phyloP scores from a whole-genome alignment of 2,113 vertebrate genomes.

The Charadrius vociferus region DNA sequence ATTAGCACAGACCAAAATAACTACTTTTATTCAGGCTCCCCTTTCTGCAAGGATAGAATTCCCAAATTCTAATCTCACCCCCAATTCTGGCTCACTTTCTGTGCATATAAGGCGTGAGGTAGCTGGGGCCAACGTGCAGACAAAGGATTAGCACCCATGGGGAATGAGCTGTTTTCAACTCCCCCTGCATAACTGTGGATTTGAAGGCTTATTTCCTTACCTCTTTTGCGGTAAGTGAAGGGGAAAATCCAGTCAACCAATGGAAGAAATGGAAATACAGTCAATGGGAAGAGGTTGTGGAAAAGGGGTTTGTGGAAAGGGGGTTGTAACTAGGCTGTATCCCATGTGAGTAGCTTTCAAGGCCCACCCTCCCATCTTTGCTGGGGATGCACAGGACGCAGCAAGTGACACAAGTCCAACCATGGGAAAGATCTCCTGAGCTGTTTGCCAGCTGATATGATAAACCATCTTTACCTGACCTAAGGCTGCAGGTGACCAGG shows the following conservation, averaged over 20 bases:
- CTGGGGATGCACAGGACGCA: neutral
- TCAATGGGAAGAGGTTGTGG: neutral
- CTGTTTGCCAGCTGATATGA: neutral
- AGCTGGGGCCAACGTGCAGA: neutral
- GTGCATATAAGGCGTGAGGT: neutral
- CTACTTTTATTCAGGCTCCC: neutral
- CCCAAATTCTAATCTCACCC: neutral
- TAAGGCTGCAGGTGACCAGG: neutral
- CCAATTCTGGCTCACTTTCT: neutral
- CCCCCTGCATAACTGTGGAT: neutral
- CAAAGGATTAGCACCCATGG: neutral
- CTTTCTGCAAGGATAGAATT: neutral
- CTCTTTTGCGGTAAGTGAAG: neutral
- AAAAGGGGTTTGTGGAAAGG: neutral
- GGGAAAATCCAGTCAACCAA: neutral
- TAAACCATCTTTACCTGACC: neutral
- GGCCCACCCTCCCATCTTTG: neutral
- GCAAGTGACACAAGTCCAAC: neutral
- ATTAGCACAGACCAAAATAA: neutral
- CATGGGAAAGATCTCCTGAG: neutral
- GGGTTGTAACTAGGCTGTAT: neutral
- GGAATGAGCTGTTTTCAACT: neutral
- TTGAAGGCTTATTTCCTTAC: conserved; percentile 4
- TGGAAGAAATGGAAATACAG: neutral
- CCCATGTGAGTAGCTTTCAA: neutral